Evolutionary conservation across 1,140 invertebrate species (phyloP).

Genomic region (Goniozus legneri): DNA sequence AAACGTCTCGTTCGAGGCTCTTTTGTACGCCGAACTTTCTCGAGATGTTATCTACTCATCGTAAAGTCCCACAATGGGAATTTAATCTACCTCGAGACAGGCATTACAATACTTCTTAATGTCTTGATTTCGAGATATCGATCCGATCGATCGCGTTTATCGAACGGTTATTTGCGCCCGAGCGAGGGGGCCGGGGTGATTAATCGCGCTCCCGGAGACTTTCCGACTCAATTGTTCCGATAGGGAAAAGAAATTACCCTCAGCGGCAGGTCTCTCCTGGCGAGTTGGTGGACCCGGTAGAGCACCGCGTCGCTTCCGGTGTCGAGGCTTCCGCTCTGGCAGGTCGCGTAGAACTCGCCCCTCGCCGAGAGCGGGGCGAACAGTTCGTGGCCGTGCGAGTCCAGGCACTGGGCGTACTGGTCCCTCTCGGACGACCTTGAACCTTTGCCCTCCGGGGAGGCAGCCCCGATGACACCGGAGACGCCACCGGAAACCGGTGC

Average conservation of each 20-base stretch:
- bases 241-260: conserved; percentile 28
- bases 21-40: too few species aligned
- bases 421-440: conserved; percentile 49
- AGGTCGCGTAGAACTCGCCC: conserved; percentile 51
- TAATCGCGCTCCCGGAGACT: too few species aligned
- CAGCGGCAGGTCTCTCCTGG: conserved; percentile 44
- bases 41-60: too few species aligned
- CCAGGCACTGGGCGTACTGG: conserved; percentile 54
- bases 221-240: conserved; percentile 2
- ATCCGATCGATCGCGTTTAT: background rate
- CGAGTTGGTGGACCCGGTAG: conserved; percentile 48
- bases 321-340: conserved; percentile 46
- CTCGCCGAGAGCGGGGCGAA: conserved; percentile 46
- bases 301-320: conserved; percentile 49
- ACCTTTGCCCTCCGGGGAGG: conserved; percentile 40
- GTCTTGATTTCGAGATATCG: background rate
- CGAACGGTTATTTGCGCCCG: too few species aligned
- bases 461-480: conserved; percentile 27
- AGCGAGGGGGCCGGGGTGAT: too few species aligned
- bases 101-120: background rate
- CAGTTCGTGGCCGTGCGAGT: conserved; percentile 47
- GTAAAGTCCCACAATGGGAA: background rate
- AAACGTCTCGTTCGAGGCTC: too few species aligned
- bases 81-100: background rate
- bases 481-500: conserved; percentile 31